Conservation (phyloP, 37 sponge, comb jelly and placozoan genomes). For the Aplysina aerophoba region DNA sequence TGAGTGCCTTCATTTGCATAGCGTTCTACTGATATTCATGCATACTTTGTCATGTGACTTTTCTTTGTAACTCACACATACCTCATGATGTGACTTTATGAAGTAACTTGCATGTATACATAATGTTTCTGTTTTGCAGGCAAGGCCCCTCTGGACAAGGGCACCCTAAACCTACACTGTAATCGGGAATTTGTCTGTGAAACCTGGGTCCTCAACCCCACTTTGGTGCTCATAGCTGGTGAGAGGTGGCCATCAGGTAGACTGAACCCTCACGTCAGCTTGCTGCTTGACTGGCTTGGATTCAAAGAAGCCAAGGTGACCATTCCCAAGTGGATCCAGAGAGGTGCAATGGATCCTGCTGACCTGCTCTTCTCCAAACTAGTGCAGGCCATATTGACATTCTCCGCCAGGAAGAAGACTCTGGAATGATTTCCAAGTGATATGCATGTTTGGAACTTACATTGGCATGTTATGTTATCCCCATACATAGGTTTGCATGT, state of each 20-base stretch:
- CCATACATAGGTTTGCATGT: too few species aligned
- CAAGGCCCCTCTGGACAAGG: slow-evolving; percentile 13
- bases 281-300: slow-evolving; percentile 92
- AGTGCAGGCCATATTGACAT: slow-evolving; percentile 37
- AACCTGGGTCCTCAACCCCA: slow-evolving; percentile 92
- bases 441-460: too few species aligned
- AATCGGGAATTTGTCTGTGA: slow-evolving; percentile 71
- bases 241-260: slow-evolving; percentile 77
- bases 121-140: too few species aligned
- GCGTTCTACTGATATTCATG: too few species aligned
- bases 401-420: slow-evolving; percentile 52
- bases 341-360: slow-evolving; percentile 94
- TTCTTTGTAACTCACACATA: too few species aligned
- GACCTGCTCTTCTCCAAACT: slow-evolving; percentile 69
- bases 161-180: slow-evolving; percentile 15
- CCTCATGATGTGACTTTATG: too few species aligned
- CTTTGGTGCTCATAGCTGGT: slow-evolving; percentile 69
- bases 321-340: slow-evolving; percentile 95
- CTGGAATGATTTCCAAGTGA: not conserved
- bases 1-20: too few species aligned
- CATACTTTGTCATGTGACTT: too few species aligned
- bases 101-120: too few species aligned
- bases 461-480: too few species aligned
- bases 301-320: slow-evolving; percentile 92
- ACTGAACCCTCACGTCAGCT: slow-evolving; percentile 88